phyloP scores from a whole-genome alignment of 1,140 invertebrate species.

The Cyclargus thomasi region DNA sequence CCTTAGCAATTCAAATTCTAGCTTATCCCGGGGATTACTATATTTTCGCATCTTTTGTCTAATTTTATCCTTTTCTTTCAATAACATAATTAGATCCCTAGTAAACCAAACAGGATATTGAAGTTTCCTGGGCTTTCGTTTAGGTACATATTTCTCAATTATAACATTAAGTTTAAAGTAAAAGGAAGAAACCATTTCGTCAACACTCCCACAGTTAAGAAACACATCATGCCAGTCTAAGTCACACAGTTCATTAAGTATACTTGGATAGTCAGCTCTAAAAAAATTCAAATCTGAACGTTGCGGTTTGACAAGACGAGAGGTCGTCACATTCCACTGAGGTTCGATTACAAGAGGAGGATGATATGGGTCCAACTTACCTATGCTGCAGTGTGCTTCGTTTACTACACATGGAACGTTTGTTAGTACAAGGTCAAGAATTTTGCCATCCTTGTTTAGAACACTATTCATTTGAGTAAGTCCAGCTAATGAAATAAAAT shows the following conservation, averaged over 20 bases:
- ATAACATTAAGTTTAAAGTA: too few relatives aligned
- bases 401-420: not conserved
- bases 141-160: not conserved
- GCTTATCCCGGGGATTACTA: not conserved
- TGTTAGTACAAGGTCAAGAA: not conserved
- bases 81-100: not conserved
- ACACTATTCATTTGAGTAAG: not conserved
- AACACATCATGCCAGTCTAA: not conserved
- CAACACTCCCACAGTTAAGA: not conserved
- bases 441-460: not conserved
- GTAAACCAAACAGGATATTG: not conserved
- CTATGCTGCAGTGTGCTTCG: not conserved
- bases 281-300: too few relatives aligned
- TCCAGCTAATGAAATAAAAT: not conserved
- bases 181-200: not conserved
- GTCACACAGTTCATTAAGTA: not conserved
- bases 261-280: too few relatives aligned
- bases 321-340: too few relatives aligned
- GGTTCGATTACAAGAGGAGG: too few relatives aligned
- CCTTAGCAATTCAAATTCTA: not conserved
- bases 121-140: not conserved
- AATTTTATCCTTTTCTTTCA: conserved; percentile 1
- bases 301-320: too few relatives aligned
- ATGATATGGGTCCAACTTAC: not conserved
- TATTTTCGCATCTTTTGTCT: not conserved